Percentiles rank a stretch among this genome's conserved stretches.
These are phyloP conservation scores for Dipodomys spectabilis DNA, from an alignment of 2,113 vertebrate genomes.

Conservation along the genomic window DNA sequence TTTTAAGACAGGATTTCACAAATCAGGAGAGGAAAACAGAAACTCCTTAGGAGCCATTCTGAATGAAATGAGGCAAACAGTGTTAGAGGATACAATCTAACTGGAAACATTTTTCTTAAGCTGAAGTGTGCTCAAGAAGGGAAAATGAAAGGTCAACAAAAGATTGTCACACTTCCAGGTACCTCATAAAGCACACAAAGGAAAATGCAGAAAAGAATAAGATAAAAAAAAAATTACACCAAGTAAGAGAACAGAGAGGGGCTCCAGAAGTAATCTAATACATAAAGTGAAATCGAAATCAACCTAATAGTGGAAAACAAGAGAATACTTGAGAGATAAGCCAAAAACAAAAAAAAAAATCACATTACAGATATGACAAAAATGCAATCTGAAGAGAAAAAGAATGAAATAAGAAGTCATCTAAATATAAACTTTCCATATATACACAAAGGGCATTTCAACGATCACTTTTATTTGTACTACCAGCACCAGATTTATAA, in stretches of 20 bases:
- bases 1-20: neutral
- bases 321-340: neutral
- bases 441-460: neutral
- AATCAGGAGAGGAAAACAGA: neutral
- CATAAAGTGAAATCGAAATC: conserved; percentile 23
- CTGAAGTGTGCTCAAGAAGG: neutral
- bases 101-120: neutral
- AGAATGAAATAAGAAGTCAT: neutral
- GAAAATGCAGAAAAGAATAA: neutral
- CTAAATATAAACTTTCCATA: conserved; percentile 37
- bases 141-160: neutral
- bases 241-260: conserved; percentile 18
- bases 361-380: neutral
- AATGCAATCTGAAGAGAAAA: neutral
- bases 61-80: neutral
- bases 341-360: neutral
- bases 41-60: neutral
- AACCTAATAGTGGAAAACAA: neutral
- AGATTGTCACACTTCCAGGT: neutral
- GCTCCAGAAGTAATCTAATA: conserved; percentile 9
- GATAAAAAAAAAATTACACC: neutral
- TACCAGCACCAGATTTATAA: neutral
- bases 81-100: neutral
- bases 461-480: neutral
- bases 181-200: conserved; percentile 8